Percentiles rank a stretch among this genome's conserved stretches.
These are phyloP conservation scores for Pimephales promelas DNA, from an alignment of 2,113 vertebrate genomes.

Conservation along the genomic window DNA sequence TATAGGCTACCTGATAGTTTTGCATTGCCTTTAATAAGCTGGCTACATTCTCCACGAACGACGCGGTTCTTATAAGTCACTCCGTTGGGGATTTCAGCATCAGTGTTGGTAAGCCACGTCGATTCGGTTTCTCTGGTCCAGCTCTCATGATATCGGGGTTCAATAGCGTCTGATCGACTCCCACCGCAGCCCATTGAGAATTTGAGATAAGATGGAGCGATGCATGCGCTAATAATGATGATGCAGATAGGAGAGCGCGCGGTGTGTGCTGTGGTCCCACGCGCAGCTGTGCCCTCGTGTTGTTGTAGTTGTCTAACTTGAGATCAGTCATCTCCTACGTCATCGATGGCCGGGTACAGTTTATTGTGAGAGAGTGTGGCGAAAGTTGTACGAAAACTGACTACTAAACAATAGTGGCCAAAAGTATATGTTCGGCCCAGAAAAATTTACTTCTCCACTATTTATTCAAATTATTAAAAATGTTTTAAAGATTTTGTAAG, in stretches of 20 bases:
- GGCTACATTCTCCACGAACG: slow-evolving; percentile 7
- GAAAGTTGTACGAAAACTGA: not conserved
- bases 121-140: slow-evolving; percentile 97
- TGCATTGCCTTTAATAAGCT: slow-evolving; percentile 27
- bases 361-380: not conserved
- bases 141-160: slow-evolving; percentile 95
- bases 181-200: slow-evolving; percentile 91
- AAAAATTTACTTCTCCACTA: too few relatives aligned
- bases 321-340: slow-evolving; percentile 29
- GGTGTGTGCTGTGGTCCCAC: not conserved
- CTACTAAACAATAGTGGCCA: not conserved
- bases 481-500: too few relatives aligned
- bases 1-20: slow-evolving; percentile 45
- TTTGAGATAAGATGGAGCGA: not conserved
- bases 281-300: not conserved
- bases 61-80: slow-evolving; percentile 61
- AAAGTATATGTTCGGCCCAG: too few relatives aligned
- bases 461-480: too few relatives aligned
- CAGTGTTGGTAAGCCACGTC: slow-evolving; percentile 96
- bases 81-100: slow-evolving; percentile 76
- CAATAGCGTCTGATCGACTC: slow-evolving; percentile 92
- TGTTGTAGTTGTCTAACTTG: slow-evolving; percentile 34
- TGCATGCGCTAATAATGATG: not conserved
- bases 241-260: not conserved
- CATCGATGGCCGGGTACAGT: slow-evolving; percentile 13